Percentiles rank a stretch among this genome's conserved stretches.
Evolutionary conservation across 2,797 vertebrate species (phyloP).

Genomic region (Coregonus sp.): DNA sequence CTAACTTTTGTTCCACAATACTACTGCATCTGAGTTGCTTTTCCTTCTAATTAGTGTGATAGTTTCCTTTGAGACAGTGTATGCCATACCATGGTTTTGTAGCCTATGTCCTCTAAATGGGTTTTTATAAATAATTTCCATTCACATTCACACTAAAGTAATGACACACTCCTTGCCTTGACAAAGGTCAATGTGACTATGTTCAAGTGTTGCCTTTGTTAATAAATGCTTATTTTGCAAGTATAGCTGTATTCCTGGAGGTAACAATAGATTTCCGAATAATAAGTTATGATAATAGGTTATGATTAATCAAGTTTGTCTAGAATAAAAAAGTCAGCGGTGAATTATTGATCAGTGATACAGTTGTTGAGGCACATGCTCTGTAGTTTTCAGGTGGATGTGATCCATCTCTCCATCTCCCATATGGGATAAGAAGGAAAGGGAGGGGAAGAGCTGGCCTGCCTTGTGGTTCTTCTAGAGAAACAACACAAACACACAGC

Average conservation of each 20-base stretch:
- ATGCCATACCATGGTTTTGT: neutral
- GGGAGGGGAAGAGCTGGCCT: constrained; percentile 21
- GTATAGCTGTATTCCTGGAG: neutral
- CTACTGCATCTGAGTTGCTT: neutral
- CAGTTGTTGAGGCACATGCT: neutral
- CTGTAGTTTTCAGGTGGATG: constrained; percentile 9
- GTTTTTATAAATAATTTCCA: neutral
- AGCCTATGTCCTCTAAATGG: neutral
- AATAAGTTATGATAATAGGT: neutral
- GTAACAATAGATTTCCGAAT: neutral
- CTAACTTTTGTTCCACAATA: too few species aligned
- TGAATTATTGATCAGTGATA: neutral
- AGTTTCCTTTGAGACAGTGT: too few species aligned
- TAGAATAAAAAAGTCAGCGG: neutral
- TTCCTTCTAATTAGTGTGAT: neutral
- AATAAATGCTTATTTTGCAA: neutral
- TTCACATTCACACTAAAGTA: neutral
- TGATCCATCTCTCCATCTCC: constrained; percentile 36
- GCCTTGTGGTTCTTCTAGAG: constrained; percentile 37
- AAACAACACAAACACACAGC: constrained; percentile 15
- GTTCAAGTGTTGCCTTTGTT: neutral
- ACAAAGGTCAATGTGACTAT: neutral
- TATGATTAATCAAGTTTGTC: neutral
- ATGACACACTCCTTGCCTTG: neutral
- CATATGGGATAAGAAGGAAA: constrained; percentile 50